These are phyloP conservation scores for Acanthis flammea DNA, from an alignment of 2,797 vertebrate species.

Conservation along the genomic window DNA sequence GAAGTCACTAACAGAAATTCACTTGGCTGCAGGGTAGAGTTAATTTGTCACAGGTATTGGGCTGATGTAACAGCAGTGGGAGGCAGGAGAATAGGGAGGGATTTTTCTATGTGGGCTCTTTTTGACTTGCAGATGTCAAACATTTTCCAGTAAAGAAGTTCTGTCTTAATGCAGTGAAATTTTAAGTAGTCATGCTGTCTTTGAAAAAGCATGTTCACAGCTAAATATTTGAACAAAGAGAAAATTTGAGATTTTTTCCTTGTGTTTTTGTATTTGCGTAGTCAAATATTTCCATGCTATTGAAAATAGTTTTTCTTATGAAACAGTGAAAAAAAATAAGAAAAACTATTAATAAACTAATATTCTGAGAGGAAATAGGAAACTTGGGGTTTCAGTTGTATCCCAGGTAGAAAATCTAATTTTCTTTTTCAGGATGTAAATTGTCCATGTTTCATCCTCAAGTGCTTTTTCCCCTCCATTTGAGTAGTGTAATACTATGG, in stretches of 20 bases:
- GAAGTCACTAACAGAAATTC: constrained; percentile 78
- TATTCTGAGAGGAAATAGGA: neutral
- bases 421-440: neutral
- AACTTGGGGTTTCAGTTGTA: neutral
- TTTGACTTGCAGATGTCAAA: constrained; percentile 48
- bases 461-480: neutral
- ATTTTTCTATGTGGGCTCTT: neutral
- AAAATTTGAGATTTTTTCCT: neutral
- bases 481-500: neutral
- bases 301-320: neutral
- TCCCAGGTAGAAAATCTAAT: neutral
- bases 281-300: neutral
- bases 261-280: neutral
- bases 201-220: constrained; percentile 48
- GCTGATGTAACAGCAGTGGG: constrained; percentile 76
- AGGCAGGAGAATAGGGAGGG: constrained; percentile 53
- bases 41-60: constrained; percentile 75
- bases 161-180: constrained; percentile 47
- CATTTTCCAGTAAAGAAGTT: constrained; percentile 64
- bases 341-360: neutral
- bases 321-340: neutral
- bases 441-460: neutral
- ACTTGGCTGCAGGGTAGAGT: constrained; percentile 74
- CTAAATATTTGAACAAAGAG: constrained; percentile 37
- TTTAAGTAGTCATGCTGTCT: constrained; percentile 38